These are phyloP conservation scores for Xenops minutus DNA, from an alignment of 2,797 vertebrate species.

Conservation along the genomic window DNA sequence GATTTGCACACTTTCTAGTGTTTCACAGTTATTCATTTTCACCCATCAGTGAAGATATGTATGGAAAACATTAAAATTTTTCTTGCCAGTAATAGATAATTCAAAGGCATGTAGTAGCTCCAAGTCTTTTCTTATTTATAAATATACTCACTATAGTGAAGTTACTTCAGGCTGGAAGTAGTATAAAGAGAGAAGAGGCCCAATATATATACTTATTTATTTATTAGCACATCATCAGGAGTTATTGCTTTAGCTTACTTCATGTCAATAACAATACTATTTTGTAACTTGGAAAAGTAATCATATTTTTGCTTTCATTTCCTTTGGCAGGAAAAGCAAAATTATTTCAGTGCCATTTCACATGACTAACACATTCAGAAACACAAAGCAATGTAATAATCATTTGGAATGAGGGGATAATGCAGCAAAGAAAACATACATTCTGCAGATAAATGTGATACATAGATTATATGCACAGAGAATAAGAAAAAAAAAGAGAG, in stretches of 20 bases:
- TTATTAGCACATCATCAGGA: neutral
- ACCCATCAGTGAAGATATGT: neutral
- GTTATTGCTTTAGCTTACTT: conserved; percentile 7
- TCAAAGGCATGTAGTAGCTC: neutral
- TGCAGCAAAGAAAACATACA: neutral
- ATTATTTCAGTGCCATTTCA: conserved; percentile 27
- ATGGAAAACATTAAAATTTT: neutral
- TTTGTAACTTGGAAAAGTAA: conserved; percentile 7
- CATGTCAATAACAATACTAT: neutral
- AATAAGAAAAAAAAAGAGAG: neutral
- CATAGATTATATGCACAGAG: neutral
- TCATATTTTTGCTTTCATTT: conserved; percentile 47
- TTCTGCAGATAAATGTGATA: neutral
- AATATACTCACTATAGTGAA: neutral
- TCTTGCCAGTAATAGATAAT: neutral
- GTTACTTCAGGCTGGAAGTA: neutral
- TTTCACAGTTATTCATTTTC: neutral
- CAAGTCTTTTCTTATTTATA: neutral
- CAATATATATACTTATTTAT: neutral
- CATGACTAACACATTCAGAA: conserved; percentile 35
- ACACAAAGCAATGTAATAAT: neutral
- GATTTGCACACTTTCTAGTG: neutral
- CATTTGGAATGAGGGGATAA: neutral
- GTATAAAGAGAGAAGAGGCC: neutral
- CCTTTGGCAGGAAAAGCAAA: neutral